Evolutionary conservation across 1,140 invertebrate genomes (phyloP), one percentile per base, ranked within the genome.

Genomic region (Euwallacea similis): DNA sequence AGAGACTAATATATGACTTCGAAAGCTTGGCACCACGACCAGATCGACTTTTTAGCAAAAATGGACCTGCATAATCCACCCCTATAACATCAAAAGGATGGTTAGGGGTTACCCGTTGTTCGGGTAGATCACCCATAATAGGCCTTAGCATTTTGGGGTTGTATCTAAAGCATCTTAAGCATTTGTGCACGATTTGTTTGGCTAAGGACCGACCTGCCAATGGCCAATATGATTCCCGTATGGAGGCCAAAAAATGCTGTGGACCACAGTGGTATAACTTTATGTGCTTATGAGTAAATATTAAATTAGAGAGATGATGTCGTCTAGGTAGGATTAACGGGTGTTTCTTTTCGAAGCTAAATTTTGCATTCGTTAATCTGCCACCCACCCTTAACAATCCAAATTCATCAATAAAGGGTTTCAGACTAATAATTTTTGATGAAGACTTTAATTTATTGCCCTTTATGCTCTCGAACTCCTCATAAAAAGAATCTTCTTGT

Each of bases 91-190:
- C 7, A 63, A 79, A 80, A 9, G 78, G 76, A 33, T 2, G 56
- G 0, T 73, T 21, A 7, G 73, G 69, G 0, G 58, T 77, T 0
- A 76, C n/a, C 33, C 81, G 50, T 11, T 72, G 33, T 7, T 10
- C 4, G 7, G 81, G 83, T 21, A 84, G 66, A 56, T 81, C 68
- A 0, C 76, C 78, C 81, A 82, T 82, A 0, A 61, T 6, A 9
- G 33, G 60, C 9, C 16, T n/a, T 6, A 15, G 16, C 11, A 9
- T 16, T 61, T 15, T 55, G 13, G 73, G 66, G 9, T 65, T 46
- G 7, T 33, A 13, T 55, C 55, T 65, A 53, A 58, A 70, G 59
- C 65, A 74, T 13, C 9, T 63, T 11, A 73, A 15, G 43, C 75
- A 78, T 42, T 68, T 67, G 6, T 66, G 43, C 16, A 72, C 21